Conservation (phyloP, 2,113 vertebrate genomes). For the Balaenoptera acutorostrata region DNA sequence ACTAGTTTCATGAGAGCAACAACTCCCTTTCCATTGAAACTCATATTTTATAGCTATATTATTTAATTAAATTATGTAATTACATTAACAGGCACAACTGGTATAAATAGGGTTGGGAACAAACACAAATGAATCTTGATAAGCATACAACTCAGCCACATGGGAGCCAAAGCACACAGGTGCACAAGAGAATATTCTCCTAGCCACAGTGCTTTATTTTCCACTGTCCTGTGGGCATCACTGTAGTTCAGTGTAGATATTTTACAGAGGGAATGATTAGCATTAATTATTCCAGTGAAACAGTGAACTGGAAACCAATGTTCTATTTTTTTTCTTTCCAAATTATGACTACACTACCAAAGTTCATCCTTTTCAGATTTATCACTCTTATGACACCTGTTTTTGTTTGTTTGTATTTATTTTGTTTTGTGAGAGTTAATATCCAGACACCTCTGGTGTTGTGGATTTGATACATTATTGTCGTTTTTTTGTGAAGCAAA, state of each 20-base stretch:
- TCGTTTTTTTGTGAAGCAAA: background rate
- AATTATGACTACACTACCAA: background rate
- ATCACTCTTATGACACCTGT: background rate
- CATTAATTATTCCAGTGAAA: background rate
- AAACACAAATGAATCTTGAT: background rate
- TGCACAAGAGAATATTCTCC: background rate
- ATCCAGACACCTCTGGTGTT: background rate
- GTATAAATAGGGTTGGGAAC: background rate
- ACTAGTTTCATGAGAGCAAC: background rate
- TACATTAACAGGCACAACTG: background rate
- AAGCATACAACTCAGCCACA: background rate
- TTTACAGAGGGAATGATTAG: background rate
- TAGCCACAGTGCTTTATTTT: background rate
- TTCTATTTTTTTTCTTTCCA: background rate
- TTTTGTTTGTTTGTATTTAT: background rate
- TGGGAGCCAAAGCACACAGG: background rate
- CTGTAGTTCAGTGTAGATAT: background rate
- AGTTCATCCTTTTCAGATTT: background rate
- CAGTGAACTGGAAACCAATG: background rate
- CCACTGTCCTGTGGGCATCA: too few species aligned
- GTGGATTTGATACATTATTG: background rate
- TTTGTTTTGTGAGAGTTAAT: background rate
- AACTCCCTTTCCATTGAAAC: background rate
- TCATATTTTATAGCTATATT: slow-evolving; percentile 24
- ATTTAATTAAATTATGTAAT: slow-evolving; percentile 37